Evolutionary conservation across 1,140 invertebrate genomes (phyloP).

Genomic region (Eumaeus atala): DNA sequence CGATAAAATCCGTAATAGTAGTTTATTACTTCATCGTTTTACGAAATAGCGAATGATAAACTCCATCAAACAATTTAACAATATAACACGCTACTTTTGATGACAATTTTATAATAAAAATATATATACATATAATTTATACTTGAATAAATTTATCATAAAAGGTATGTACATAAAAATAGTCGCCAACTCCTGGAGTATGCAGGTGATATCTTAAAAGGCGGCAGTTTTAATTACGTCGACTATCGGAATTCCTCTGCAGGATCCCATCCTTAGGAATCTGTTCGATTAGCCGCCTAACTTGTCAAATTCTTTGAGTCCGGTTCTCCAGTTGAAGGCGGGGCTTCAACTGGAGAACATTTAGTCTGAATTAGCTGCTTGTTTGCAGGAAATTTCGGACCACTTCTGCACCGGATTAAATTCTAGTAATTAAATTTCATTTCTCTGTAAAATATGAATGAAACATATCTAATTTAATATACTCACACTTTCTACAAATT

Average conservation of each 20-base stretch:
- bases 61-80: too few relatives aligned
- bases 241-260: slow-evolving; percentile 16
- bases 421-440: slow-evolving; percentile 11
- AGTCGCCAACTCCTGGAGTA: slow-evolving; percentile 6
- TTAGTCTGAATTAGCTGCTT: slow-evolving; percentile 15
- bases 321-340: too few relatives aligned
- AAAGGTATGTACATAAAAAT: background rate
- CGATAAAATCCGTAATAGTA: too few relatives aligned
- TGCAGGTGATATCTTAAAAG: slow-evolving; percentile 16
- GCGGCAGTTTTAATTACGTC: slow-evolving; percentile 17
- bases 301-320: slow-evolving; percentile 18
- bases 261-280: slow-evolving; percentile 12
- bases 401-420: slow-evolving; percentile 1
- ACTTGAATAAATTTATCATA: too few relatives aligned
- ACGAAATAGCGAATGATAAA: too few relatives aligned
- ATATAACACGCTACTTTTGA: too few relatives aligned
- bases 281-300: slow-evolving; percentile 17
- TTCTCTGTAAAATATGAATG: too few relatives aligned
- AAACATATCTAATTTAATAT: too few relatives aligned
- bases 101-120: too few relatives aligned
- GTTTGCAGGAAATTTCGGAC: slow-evolving; percentile 11
- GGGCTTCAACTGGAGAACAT: slow-evolving; percentile 8
- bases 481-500: too few relatives aligned
- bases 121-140: too few relatives aligned
- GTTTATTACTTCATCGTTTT: too few relatives aligned